Evolutionary conservation across 2,888 invertebrate genomes (phyloP).

Genomic region (Drosophila stalkeri): DNA sequence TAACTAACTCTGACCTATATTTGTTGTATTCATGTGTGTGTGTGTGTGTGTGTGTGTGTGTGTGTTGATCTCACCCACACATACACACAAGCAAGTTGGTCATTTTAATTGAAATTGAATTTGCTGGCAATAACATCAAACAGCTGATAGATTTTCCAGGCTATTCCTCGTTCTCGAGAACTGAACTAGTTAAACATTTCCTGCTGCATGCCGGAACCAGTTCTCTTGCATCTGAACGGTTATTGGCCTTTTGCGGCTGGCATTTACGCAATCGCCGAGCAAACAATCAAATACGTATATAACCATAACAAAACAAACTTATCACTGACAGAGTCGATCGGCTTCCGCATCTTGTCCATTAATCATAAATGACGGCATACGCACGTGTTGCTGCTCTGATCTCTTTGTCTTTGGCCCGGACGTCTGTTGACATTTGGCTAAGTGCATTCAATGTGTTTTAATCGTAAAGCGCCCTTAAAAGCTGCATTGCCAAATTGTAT

Average conservation of each 20-base stretch:
- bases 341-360: constrained; percentile 54
- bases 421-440: constrained; percentile 51
- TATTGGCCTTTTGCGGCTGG: constrained; percentile 33
- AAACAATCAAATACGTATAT: constrained; percentile 32
- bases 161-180: constrained; percentile 30
- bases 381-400: constrained; percentile 18
- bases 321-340: constrained; percentile 27
- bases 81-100: constrained; percentile 11
- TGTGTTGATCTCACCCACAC: constrained; percentile 25
- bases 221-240: constrained; percentile 30
- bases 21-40: not conserved
- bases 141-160: constrained; percentile 24
- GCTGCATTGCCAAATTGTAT: constrained; percentile 68
- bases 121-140: constrained; percentile 19
- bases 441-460: constrained; percentile 48
- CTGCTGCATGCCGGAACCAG: constrained; percentile 33
- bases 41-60: not conserved
- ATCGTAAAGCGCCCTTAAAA: constrained; percentile 31
- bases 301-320: constrained; percentile 35
- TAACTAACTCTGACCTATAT: constrained; percentile 74
- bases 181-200: constrained; percentile 35
- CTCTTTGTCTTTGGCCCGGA: constrained; percentile 25
- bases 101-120: constrained; percentile 71
- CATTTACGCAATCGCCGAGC: constrained; percentile 43
- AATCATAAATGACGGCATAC: constrained; percentile 48